A percentile compares a stretch with the other conserved stretches of the same genome.
Conservation (phyloP, 2,888 invertebrate species). For the Agrilus biguttatus region DNA sequence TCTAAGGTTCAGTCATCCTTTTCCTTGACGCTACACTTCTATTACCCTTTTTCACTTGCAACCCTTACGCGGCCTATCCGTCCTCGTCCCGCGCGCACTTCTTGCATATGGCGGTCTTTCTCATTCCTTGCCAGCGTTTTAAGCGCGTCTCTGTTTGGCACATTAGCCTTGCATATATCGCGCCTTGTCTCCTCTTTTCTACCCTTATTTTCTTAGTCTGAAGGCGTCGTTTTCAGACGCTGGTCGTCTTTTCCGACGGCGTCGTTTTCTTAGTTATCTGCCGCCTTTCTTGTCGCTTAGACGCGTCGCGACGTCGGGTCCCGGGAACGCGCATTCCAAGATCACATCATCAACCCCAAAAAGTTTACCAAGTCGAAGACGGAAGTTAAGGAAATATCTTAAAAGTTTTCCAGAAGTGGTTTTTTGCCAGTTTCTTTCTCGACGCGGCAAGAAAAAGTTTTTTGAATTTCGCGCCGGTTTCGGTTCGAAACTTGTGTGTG, state of each 20-base stretch:
- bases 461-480: too few species aligned
- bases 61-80: constrained; percentile 22
- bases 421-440: too few species aligned
- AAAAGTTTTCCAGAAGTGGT: too few species aligned
- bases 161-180: constrained; percentile 23
- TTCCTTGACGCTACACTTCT: constrained; percentile 23
- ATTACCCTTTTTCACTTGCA: constrained; percentile 21
- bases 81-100: constrained; percentile 22
- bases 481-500: too few species aligned
- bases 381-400: too few species aligned
- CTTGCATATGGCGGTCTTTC: constrained; percentile 25
- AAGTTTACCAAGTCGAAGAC: too few species aligned
- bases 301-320: constrained; percentile 26
- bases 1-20: constrained; percentile 28
- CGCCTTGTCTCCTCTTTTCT: constrained; percentile 16
- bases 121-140: constrained; percentile 26
- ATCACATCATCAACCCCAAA: too few species aligned
- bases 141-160: constrained; percentile 18
- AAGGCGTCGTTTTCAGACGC: constrained; percentile 33
- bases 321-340: background rate
- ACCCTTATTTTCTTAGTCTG: constrained; percentile 30
- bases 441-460: too few species aligned
- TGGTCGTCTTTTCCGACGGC: constrained; percentile 33
- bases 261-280: constrained; percentile 34
- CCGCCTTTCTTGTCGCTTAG: constrained; percentile 32